A percentile compares a stretch with the other conserved stretches of the same genome.
Conservation (phyloP, 2,797 vertebrate species). For the Tenualosa ilisha region DNA sequence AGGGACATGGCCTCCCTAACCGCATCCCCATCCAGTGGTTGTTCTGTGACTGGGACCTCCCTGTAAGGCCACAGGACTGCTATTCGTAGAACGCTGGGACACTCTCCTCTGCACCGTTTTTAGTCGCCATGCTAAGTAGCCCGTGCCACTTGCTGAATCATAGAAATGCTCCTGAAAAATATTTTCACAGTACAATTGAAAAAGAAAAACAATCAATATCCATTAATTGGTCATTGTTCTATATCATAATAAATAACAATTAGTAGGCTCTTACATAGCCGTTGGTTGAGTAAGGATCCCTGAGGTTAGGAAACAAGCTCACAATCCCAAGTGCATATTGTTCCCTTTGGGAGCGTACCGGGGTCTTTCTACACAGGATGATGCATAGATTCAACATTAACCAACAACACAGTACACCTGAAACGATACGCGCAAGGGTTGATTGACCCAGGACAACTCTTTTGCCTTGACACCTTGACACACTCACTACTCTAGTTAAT, state of each 20-base stretch:
- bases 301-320: background rate
- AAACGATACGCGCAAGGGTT: too few relatives aligned
- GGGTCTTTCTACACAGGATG: background rate
- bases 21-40: background rate
- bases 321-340: background rate
- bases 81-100: background rate
- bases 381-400: background rate
- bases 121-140: conserved; percentile 36
- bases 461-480: too few relatives aligned
- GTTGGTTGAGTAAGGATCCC: conserved; percentile 4
- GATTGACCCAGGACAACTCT: too few relatives aligned
- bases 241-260: too few relatives aligned
- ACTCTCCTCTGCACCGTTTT: conserved; percentile 31
- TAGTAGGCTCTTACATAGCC: background rate
- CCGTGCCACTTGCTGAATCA: conserved; percentile 33
- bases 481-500: too few relatives aligned
- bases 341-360: background rate
- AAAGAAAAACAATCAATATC: too few relatives aligned
- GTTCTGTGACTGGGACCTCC: conserved; percentile 3
- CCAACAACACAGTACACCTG: too few relatives aligned
- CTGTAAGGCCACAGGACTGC: background rate
- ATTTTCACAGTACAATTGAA: too few relatives aligned
- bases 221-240: too few relatives aligned
- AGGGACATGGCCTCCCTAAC: background rate
- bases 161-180: conserved; percentile 20